Base-by-base conservation (phyloP, 2,888 invertebrate genomes). In the Aricia artaxerxes region DNA sequence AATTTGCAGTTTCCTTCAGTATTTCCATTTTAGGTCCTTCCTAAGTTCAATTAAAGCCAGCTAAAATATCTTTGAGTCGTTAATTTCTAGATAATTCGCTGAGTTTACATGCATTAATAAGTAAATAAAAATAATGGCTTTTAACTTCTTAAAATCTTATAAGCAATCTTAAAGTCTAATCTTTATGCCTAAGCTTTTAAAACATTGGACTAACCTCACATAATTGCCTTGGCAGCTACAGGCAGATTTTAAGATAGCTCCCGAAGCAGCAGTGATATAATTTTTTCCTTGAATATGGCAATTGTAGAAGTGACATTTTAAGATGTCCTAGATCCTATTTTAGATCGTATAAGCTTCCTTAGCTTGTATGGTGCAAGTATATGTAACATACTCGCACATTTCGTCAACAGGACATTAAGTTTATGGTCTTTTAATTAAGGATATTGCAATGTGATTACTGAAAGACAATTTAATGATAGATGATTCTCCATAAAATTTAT, bases 391-490 rank as follows among this genome's bases (percentile, higher is more conserved):
- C 16, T 57, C 44, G n/a, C 31, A 49, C 49, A 49, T 75, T 49
- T 49, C 75, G n/a, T 44, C 24, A 31, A 31, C 44, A 49, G 75
- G 24, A 69, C 69, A 69, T 69, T 69, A 38, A 35, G 35, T 49
- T 44, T 44, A 75, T 49, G 31, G 53, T 57, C 49, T 76, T 31
- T 76, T 57, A 76, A 76, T 76, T 76, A 16, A 49, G 76, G 76
- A 76, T 53, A 76, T n/a, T 53, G 76, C 44, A 49, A 53, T 53
- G 7, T 76, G 35, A 76, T 76, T 16, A 75, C 53, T 53, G 53
- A 49, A 49, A 31, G 53, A 57, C 57, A 38, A 76, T 76, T 76
- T 76, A 76, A 76, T 76, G 57, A 76, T 76, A 53, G 76, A 76
- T 53, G 76, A 49, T 44, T 31, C 44, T 13, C 53, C 16, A 76